These are phyloP conservation scores for Pardosa pseudoannulata DNA, from an alignment of 2,888 invertebrate genomes.

Conservation along the genomic window DNA sequence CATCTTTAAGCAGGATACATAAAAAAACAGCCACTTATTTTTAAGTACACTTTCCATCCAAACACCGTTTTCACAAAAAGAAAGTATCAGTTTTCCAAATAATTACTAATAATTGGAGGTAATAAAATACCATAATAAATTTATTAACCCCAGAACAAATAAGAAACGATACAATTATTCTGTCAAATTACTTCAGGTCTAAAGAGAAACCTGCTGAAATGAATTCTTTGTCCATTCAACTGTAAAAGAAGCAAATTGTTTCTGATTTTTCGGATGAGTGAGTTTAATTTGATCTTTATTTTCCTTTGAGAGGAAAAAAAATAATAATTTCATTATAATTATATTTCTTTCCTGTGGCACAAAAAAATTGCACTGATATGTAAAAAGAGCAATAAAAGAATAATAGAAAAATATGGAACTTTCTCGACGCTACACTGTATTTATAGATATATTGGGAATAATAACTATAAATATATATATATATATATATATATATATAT, in stretches of 20 bases:
- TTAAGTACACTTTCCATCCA: no score
- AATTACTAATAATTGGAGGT: not conserved
- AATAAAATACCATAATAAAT: conserved; percentile 10
- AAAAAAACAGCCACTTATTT: no score
- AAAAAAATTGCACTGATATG: no score
- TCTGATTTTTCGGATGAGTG: not conserved
- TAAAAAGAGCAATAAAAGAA: no score
- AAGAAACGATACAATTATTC: conserved; percentile 6
- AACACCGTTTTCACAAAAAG: not conserved
- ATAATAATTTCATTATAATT: not conserved
- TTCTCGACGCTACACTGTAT: no score
- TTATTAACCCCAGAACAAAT: conserved; percentile 3
- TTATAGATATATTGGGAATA: no score
- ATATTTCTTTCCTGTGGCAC: not conserved
- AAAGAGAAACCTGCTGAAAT: conserved; percentile 17
- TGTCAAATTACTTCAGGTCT: not conserved
- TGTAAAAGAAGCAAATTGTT: conserved; percentile 14
- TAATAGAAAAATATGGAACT: no score
- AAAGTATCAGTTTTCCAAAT: not conserved
- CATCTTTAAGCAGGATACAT: no score
- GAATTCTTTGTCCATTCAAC: conserved; percentile 5
- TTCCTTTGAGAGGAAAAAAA: not conserved
- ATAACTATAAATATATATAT: no score
- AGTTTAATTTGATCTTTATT: conserved; percentile 5
- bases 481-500: no score